A percentile compares a stretch with the other conserved stretches of the same genome.
These are phyloP conservation scores for Metacarcinus magister DNA, from an alignment of 2,888 invertebrate genomes.

Conservation along the genomic window DNA sequence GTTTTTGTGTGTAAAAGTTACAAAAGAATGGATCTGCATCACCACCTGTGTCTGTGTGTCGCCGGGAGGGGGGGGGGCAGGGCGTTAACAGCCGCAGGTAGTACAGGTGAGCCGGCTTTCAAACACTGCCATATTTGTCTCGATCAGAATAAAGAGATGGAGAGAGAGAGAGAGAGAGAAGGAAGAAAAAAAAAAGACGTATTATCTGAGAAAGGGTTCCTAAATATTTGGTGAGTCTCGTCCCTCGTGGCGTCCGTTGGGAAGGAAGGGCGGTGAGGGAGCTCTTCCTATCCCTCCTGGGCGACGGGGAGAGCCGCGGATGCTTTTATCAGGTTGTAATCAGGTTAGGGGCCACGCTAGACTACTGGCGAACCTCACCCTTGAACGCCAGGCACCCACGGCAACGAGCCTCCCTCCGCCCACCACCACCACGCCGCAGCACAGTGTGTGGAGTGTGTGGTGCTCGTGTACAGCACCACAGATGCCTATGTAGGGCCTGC, in stretches of 20 bases:
- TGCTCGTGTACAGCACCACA: not conserved
- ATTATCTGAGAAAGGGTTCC: not conserved
- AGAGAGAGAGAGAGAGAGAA: not conserved
- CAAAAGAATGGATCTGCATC: not conserved
- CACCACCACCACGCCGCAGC: not conserved
- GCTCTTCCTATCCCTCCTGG: slow-evolving; percentile 30
- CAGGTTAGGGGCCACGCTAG: not conserved
- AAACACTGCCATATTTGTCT: slow-evolving; percentile 20
- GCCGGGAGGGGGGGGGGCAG: not conserved
- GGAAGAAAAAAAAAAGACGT: not conserved
- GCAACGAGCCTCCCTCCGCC: not conserved
- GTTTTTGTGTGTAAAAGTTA: not conserved
- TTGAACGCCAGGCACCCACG: not conserved
- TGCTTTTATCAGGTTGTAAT: slow-evolving; percentile 45
- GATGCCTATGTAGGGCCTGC: not conserved
- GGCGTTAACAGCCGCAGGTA: not conserved
- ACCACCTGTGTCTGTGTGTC: not conserved
- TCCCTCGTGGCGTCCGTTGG: slow-evolving; percentile 15
- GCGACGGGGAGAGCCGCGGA: not conserved
- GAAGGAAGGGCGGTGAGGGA: not conserved
- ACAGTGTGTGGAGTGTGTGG: not conserved
- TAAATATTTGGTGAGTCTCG: not conserved
- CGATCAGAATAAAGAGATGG: not conserved
- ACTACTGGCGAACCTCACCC: not conserved
- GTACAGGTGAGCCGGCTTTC: not conserved